phyloP scores from a whole-genome alignment of 2,797 vertebrate species.

The Lacerta bilineata region DNA sequence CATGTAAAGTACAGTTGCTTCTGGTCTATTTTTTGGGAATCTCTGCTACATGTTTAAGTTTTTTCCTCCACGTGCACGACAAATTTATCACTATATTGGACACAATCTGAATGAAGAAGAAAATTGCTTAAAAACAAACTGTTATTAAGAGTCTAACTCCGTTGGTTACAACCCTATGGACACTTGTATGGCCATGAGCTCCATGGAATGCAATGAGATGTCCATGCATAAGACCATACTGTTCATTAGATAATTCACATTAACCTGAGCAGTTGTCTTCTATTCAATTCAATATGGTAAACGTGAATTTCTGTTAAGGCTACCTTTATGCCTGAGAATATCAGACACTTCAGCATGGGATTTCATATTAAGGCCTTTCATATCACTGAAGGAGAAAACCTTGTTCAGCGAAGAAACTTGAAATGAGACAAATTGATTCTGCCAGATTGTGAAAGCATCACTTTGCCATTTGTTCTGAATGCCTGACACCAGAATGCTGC shows the following conservation, averaged over 20 bases:
- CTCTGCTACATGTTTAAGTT: too few species aligned
- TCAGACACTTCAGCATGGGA: background rate
- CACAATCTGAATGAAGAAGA: background rate
- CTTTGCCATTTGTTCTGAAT: slow-evolving; percentile 14
- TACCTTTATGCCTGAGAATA: background rate
- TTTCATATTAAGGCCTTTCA: background rate
- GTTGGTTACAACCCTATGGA: background rate
- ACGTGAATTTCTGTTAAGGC: background rate
- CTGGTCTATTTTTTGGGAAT: too few species aligned
- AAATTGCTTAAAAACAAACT: background rate
- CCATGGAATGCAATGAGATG: background rate
- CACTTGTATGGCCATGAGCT: background rate
- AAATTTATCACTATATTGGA: too few species aligned
- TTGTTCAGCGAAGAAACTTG: background rate
- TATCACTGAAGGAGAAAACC: background rate
- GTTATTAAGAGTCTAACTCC: background rate
- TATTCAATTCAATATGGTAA: background rate
- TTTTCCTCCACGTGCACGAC: too few species aligned
- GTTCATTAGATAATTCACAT: background rate
- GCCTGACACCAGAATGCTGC: background rate
- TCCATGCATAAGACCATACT: background rate
- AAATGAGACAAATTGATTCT: slow-evolving; percentile 21
- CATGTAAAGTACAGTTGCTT: too few species aligned
- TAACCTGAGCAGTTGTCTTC: background rate
- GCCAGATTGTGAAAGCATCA: background rate